Percentiles rank a stretch among this genome's conserved stretches.
These are phyloP conservation scores for Sinhomidia bicolor DNA, from an alignment of 2,888 invertebrate genomes.

Conservation along the genomic window DNA sequence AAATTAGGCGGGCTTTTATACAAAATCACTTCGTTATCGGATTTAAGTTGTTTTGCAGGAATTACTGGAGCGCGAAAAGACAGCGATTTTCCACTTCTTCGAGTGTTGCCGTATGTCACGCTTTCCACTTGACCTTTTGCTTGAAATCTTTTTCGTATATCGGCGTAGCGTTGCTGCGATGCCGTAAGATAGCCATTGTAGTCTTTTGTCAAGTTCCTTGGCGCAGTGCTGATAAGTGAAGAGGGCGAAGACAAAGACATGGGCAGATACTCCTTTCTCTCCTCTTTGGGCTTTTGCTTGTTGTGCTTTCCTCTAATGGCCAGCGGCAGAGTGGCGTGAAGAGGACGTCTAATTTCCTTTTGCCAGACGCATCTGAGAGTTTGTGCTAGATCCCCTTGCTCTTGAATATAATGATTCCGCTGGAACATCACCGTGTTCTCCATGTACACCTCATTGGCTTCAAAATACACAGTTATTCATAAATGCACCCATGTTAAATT, in stretches of 20 bases:
- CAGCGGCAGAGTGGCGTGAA: constrained; percentile 76
- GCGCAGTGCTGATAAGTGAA: background rate
- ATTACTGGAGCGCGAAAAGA: background rate
- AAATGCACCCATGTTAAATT: background rate
- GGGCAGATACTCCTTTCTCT: background rate
- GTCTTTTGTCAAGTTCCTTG: background rate
- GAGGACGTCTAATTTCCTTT: constrained; percentile 77
- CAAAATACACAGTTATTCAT: no score
- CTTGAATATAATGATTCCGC: constrained; percentile 78
- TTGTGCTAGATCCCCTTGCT: constrained; percentile 79
- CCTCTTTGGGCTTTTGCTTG: background rate
- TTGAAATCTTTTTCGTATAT: constrained; percentile 58
- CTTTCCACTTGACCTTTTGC: constrained; percentile 77
- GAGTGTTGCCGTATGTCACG: constrained; percentile 61
- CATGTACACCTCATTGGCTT: constrained; percentile 77
- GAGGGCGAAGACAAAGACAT: background rate
- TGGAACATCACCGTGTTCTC: constrained; percentile 80
- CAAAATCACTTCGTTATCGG: background rate
- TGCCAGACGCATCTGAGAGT: constrained; percentile 79
- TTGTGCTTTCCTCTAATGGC: constrained; percentile 17
- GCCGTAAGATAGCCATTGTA: constrained; percentile 11
- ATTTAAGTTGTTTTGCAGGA: background rate
- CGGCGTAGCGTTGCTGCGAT: background rate
- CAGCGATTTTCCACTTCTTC: constrained; percentile 53
- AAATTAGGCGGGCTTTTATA: constrained; percentile 5